Conservation (phyloP, 2,797 vertebrate species). For the Pipistrellus nathusii region DNA sequence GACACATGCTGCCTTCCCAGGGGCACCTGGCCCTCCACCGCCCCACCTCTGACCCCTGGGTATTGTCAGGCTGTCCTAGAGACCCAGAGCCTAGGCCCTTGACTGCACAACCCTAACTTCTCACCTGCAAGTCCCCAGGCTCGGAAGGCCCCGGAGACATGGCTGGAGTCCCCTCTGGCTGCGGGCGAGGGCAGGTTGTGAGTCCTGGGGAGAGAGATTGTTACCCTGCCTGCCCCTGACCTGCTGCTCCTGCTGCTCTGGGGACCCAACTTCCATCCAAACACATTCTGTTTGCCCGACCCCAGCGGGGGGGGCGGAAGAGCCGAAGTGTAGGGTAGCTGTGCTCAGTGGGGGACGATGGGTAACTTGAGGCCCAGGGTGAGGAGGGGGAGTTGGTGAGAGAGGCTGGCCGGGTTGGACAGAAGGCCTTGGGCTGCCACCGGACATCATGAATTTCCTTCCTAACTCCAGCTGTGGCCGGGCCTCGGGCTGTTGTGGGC, state of each 20-base stretch:
- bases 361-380: neutral
- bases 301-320: rapidly evolving
- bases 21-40: neutral
- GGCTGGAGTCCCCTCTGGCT: neutral
- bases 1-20: neutral
- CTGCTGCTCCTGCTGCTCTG: neutral
- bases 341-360: too few species aligned
- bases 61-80: neutral
- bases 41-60: neutral
- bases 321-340: neutral
- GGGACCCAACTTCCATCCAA: neutral
- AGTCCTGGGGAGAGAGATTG: neutral
- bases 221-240: neutral
- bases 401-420: neutral
- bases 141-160: neutral
- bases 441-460: neutral
- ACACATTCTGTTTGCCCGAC: too few species aligned
- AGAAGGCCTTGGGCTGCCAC: neutral
- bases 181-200: neutral
- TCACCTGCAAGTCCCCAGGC: neutral
- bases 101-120: neutral
- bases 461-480: neutral
- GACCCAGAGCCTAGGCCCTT: neutral
- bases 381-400: neutral
- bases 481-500: neutral